Conservation (phyloP, 2,797 vertebrate genomes). For the Darevskia mixta region DNA sequence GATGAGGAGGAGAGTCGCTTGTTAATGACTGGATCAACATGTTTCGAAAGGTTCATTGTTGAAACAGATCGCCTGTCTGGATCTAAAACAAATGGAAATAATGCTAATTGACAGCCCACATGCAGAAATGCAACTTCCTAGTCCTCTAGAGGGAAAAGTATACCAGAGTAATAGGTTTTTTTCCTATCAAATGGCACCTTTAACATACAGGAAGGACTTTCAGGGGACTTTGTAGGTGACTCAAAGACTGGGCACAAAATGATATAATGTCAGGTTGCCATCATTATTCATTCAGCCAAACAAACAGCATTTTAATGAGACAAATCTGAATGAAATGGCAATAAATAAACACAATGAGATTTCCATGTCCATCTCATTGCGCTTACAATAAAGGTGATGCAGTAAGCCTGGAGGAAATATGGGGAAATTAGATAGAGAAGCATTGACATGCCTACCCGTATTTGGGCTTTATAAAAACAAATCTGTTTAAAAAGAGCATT, state of each 20-base stretch:
- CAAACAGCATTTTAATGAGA: slow-evolving; percentile 1
- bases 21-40: slow-evolving; percentile 94
- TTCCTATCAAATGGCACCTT: slow-evolving; percentile 71
- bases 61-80: slow-evolving; percentile 95
- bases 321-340: neutral
- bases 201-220: slow-evolving; percentile 63
- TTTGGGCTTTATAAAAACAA: neutral
- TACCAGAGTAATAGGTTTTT: slow-evolving; percentile 62
- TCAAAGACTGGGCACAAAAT: slow-evolving; percentile 78
- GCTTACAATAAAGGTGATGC: slow-evolving; percentile 8
- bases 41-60: slow-evolving; percentile 98
- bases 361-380: slow-evolving; percentile 4
- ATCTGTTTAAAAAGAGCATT: rapidly evolving
- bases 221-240: slow-evolving; percentile 67
- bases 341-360: neutral
- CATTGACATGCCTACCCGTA: neutral
- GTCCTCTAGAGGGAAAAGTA: slow-evolving; percentile 62
- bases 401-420: neutral
- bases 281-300: neutral
- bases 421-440: slow-evolving; percentile 13
- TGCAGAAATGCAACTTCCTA: slow-evolving; percentile 74
- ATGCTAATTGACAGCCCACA: slow-evolving; percentile 82
- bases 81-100: slow-evolving; percentile 92
- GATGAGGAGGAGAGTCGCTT: slow-evolving; percentile 97
- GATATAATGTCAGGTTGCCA: neutral